Percentiles rank a stretch among this genome's conserved stretches.
Conservation (phyloP, 2,888 invertebrate species). For the Pediacus dermestoides region DNA sequence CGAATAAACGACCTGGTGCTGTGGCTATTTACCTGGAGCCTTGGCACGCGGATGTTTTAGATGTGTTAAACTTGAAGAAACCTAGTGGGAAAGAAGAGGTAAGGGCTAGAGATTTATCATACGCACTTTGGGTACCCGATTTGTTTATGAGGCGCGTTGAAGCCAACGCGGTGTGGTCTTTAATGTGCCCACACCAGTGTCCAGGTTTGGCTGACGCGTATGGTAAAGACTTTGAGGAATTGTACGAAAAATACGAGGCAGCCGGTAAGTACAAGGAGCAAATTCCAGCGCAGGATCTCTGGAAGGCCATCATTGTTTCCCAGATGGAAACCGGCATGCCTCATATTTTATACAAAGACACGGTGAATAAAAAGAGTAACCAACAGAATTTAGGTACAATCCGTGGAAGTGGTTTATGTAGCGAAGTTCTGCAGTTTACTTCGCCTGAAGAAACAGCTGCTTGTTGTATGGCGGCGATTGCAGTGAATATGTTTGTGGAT, state of each 20-base stretch:
- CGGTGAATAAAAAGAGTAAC: slow-evolving; percentile 95
- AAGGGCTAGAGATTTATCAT: slow-evolving; percentile 92
- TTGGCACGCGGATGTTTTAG: slow-evolving; percentile 97
- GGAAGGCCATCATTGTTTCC: slow-evolving; percentile 91
- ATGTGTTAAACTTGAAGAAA: slow-evolving; percentile 90
- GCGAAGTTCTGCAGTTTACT: slow-evolving; percentile 95
- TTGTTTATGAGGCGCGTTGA: slow-evolving; percentile 95
- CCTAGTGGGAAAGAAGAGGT: slow-evolving; percentile 90
- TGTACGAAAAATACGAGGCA: slow-evolving; percentile 83
- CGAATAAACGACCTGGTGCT: slow-evolving; percentile 95
- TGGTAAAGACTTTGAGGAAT: slow-evolving; percentile 89
- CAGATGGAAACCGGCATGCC: slow-evolving; percentile 98
- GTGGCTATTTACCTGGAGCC: slow-evolving; percentile 98
- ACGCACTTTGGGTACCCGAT: slow-evolving; percentile 97
- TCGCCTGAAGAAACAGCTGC: slow-evolving; percentile 92
- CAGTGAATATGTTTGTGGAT: slow-evolving; percentile 90
- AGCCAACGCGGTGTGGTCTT: slow-evolving; percentile 79
- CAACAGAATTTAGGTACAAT: slow-evolving; percentile 98
- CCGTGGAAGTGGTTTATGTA: slow-evolving; percentile 95
- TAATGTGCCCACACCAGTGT: slow-evolving; percentile 95
- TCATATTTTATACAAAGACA: slow-evolving; percentile 95
- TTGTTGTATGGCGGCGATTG: slow-evolving; percentile 96
- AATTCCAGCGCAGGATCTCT: slow-evolving; percentile 80
- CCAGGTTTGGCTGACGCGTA: slow-evolving; percentile 88
- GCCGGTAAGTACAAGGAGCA: slow-evolving; percentile 62